Evolutionary conservation across 2,888 invertebrate genomes (phyloP), one percentile per base, ranked within the genome.

Genomic region (Erebia palarica): DNA sequence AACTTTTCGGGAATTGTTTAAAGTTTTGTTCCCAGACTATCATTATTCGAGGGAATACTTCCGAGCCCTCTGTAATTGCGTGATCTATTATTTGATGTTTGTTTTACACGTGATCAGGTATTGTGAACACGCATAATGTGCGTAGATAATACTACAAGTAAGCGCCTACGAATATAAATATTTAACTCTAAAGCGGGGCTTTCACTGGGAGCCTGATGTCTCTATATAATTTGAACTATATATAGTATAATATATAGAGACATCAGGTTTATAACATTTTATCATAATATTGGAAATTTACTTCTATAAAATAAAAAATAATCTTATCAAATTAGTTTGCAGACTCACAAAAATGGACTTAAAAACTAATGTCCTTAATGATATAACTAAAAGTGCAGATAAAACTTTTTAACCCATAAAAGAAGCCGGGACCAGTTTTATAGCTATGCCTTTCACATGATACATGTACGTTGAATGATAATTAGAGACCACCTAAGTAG

Each of bases 401-500:
- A 69, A 69, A 69, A 27, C 21, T 72, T 72, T 79, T 80, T 75
- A 73, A 78, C 77, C 83, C 83, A 81, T 88, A 86, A 87, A 89
- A 86, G 71, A 73, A 14, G 49, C 67, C 67, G 67, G 27, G 49
- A 59, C 78, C 78, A 71, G 81, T 85, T 88, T 88, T 84, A 87
- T 84, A 70, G 78, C 77, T 79, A 79, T 55, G 77, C 77, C 75
- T 78, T 80, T 77, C 77, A 81, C 78, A 75, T 77, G 77, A 81
- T 82, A 80, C 75, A 77, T 82, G 79, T 82, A 79, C 81, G 81
- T 79, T 74, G 80, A 82, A 86, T 87, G 84, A 83, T 91, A 91
- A 91, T 91, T 88, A 86, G 76, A 81, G 92, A 91, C 92, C 92
- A 92, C 92, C 92, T 79, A 82, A 81, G 90, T 80, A 75, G 91